Evolutionary conservation across 2,888 invertebrate genomes (phyloP).

Genomic region (Ischnus inquisitorius): DNA sequence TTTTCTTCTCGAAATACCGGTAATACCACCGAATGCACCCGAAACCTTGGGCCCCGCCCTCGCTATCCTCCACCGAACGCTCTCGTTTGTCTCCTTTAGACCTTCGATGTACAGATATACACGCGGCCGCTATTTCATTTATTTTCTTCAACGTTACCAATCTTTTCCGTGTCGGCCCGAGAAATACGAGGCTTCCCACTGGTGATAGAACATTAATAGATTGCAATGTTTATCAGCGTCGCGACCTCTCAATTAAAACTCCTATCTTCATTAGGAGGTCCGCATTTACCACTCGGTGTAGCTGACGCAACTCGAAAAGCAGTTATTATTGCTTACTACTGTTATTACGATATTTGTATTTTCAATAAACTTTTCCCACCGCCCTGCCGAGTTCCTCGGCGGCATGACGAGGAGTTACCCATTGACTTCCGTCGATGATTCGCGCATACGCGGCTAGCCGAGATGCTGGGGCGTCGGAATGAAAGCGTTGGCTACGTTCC

Average conservation of each 20-base stretch:
- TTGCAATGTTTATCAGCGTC: not conserved
- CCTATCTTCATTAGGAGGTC: not conserved
- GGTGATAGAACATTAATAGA: slow-evolving; percentile 6
- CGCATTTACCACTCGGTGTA: not conserved
- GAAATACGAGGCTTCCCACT: not conserved
- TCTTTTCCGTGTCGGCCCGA: not conserved
- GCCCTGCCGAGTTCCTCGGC: not conserved
- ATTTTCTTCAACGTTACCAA: not conserved
- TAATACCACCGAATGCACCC: slow-evolving; percentile 66
- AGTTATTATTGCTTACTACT: too few species aligned
- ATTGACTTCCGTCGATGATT: slow-evolving; percentile 14
- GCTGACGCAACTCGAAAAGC: too few species aligned
- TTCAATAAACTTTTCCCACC: slow-evolving; percentile 3
- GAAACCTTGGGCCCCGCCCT: not conserved
- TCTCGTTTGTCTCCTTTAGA: slow-evolving; percentile 66
- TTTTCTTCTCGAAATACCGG: slow-evolving; percentile 46
- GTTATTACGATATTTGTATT: not conserved
- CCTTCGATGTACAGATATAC: slow-evolving; percentile 48
- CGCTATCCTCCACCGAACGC: slow-evolving; percentile 36
- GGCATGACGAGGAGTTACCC: not conserved
- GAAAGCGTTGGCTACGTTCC: slow-evolving; percentile 60
- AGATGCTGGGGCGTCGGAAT: slow-evolving; percentile 31
- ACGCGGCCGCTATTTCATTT: slow-evolving; percentile 20
- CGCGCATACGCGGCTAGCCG: not conserved
- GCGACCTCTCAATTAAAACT: not conserved